Base-by-base conservation (phyloP, 2,888 invertebrate species). In the Agonopterix arenella region DNA sequence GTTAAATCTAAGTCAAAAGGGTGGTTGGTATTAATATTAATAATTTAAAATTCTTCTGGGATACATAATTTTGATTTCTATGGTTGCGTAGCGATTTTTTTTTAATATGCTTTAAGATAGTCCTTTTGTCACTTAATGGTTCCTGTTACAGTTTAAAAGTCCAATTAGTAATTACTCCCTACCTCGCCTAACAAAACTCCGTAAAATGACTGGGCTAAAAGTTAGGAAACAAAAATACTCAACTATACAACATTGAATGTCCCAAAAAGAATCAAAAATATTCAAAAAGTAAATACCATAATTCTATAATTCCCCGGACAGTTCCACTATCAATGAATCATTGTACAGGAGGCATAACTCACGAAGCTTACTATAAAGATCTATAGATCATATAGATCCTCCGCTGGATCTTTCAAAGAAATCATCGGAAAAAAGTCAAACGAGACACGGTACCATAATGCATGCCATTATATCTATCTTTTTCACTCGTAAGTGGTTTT, bases 301-400 rank as follows among this genome's bases (percentile, higher is more conserved):
- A 72, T 68, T 71, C 66, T 59, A 64, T 66, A 61, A 59, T 53
- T 59, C 52, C 57, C 55, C 55, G 54, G 60, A 58, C 53, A 28
- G 59, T 51, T 56, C 55, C 54, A 53, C 28, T 69, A 71, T 81
- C 80, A 80, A 75, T 77, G 76, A 69, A 71, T 72, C 68, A 67
- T 57, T 56, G 60, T 59, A 58, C 70, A 59, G 59, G 54, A 43
- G 52, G 70, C 86, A 86, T 88, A 88, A 81, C 75, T 88, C 88
- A 88, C 86, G 64, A 41, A 59, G 54, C 56, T 11, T 40, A 62
- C 71, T 75, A 73, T 79, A 80, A 73, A 64, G 76, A 77, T 80
- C 82, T 84, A 82, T 81, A 80, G 73, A 80, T 80, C 77, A 70
- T 79, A 80, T 77, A 80, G 77, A 81, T 78, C 77, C 64, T 57